Conservation (phyloP, 2,888 invertebrate genomes). For the Folsomia candida region DNA sequence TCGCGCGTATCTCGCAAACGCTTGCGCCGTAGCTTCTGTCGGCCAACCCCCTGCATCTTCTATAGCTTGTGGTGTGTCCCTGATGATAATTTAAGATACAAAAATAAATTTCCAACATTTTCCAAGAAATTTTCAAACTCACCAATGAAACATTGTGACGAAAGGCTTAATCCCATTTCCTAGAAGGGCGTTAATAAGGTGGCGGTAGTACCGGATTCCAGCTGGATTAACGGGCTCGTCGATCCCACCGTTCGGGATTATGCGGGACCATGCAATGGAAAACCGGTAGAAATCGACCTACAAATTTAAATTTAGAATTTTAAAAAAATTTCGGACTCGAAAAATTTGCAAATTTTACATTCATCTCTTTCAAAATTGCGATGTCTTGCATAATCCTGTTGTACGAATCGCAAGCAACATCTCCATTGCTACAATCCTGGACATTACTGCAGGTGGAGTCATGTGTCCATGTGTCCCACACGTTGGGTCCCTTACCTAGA, state of each 20-base stretch:
- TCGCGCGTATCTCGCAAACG: constrained; percentile 54
- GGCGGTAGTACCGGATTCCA: constrained; percentile 32
- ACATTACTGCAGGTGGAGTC: constrained; percentile 51
- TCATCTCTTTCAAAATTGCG: constrained; percentile 53
- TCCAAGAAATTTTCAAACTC: no score
- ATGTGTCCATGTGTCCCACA: constrained; percentile 55
- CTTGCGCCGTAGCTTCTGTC: constrained; percentile 54
- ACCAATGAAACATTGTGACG: constrained; percentile 53
- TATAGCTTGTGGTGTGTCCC: constrained; percentile 59
- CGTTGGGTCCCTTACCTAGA: constrained; percentile 52
- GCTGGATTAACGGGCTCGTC: constrained; percentile 16
- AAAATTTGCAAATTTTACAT: constrained; percentile 47
- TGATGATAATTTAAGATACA: constrained; percentile 51
- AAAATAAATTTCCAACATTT: no score
- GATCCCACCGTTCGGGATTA: constrained; percentile 54
- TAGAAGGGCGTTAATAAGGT: constrained; percentile 26
- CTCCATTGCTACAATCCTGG: constrained; percentile 52
- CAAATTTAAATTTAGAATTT: background rate
- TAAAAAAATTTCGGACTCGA: background rate
- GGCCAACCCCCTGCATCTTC: constrained; percentile 52
- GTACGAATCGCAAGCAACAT: constrained; percentile 56
- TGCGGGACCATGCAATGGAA: constrained; percentile 56
- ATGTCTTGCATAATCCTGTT: constrained; percentile 55
- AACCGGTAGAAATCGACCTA: constrained; percentile 52
- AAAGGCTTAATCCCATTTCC: constrained; percentile 28